phyloP scores from a whole-genome alignment of 2,113 vertebrate species.

The Romanogobio albipinnatus region DNA sequence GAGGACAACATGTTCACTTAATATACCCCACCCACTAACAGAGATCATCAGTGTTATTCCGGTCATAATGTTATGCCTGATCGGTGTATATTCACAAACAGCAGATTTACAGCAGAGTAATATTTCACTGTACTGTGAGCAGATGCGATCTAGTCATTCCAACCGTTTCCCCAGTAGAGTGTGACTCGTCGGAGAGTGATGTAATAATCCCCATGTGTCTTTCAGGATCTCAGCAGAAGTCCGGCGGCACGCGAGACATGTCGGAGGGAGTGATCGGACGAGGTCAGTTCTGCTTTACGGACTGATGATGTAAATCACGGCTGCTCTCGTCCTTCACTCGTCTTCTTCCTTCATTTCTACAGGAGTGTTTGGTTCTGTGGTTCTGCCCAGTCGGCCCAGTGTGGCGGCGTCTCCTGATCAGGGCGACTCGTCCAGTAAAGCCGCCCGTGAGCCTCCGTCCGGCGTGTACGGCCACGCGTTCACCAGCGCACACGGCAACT shows the following conservation, averaged over 20 bases:
- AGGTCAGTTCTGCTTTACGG: constrained; percentile 73
- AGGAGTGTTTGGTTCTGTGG: constrained; percentile 83
- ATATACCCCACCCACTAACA: too few species aligned
- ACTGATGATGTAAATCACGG: neutral
- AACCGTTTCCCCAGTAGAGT: too few species aligned
- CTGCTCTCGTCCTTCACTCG: neutral
- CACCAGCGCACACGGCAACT: constrained; percentile 62
- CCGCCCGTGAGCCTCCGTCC: constrained; percentile 64
- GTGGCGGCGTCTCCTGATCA: constrained; percentile 65
- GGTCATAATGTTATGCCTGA: too few species aligned
- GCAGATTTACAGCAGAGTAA: neutral
- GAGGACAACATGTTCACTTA: too few species aligned
- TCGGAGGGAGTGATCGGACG: constrained; percentile 84
- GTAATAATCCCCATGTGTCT: neutral
- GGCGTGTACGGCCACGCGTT: constrained; percentile 70
- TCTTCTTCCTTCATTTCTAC: constrained; percentile 28
- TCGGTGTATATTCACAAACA: neutral
- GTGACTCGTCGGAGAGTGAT: neutral
- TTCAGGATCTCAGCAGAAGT: constrained; percentile 70
- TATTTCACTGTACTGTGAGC: neutral
- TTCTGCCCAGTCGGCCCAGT: constrained; percentile 61
- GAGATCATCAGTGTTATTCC: too few species aligned
- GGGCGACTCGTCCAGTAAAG: constrained; percentile 63
- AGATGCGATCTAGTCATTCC: neutral
- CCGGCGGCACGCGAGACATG: constrained; percentile 66